phyloP scores from a whole-genome alignment of 1,140 invertebrate genomes.

The Aphelinus atriplicis region DNA sequence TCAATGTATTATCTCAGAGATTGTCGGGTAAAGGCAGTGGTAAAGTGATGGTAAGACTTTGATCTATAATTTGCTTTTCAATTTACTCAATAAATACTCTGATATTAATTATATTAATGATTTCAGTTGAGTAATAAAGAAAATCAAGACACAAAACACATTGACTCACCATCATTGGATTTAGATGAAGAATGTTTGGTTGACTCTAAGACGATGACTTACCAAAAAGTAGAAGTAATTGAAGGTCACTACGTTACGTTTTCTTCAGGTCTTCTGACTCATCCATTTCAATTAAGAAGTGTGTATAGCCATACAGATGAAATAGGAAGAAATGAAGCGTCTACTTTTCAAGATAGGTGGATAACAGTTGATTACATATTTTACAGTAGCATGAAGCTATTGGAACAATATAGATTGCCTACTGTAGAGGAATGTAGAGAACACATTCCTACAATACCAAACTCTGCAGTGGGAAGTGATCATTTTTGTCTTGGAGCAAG shows the following conservation, averaged over 20 bases:
- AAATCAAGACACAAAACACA: constrained; percentile 3
- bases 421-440: constrained; percentile 69
- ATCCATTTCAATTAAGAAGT: constrained; percentile 69
- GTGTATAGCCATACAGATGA: constrained; percentile 66
- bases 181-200: constrained; percentile 35
- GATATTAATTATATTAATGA: not conserved
- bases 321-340: constrained; percentile 67
- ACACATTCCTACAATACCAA: constrained; percentile 75
- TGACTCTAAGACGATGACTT: constrained; percentile 38
- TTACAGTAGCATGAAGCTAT: constrained; percentile 71
- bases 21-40: constrained; percentile 48
- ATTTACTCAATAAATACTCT: too few relatives aligned
- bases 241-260: constrained; percentile 53
- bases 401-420: constrained; percentile 73
- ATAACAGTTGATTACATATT: constrained; percentile 86
- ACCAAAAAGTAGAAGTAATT: constrained; percentile 53
- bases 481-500: constrained; percentile 77
- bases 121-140: constrained; percentile 26
- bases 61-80: not conserved
- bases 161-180: not conserved
- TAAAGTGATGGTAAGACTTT: constrained; percentile 52
- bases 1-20: constrained; percentile 63
- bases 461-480: constrained; percentile 78
- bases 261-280: constrained; percentile 66
- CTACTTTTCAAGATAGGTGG: constrained; percentile 81